Evolutionary conservation across 2,113 vertebrate genomes (phyloP), one percentile per base, ranked within the genome.

Genomic region (Trogon melanurus): DNA sequence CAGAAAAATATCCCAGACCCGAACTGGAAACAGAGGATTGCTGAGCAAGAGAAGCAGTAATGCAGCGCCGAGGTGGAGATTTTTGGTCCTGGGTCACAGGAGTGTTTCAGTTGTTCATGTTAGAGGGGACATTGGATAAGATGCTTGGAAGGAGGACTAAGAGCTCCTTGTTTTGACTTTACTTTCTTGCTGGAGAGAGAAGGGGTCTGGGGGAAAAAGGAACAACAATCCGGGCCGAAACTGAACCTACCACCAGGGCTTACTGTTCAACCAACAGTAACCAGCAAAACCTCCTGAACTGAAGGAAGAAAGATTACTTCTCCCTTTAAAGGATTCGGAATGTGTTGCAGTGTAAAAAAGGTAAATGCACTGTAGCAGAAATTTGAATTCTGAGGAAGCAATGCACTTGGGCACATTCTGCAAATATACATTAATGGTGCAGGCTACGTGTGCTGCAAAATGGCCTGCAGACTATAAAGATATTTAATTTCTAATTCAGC

Each of bases 361-460:
- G 19, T 95, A 81, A 91, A 89, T 58, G 56, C 2, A 19, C 9
- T 48, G 41, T 75, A 94, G 41, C 30, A 88, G 50, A 79, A 93
- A 82, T 65, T 23, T 30, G 36, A 50, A 36, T 87, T 10, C 23
- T 54, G 41, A 54, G 36, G 25, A 72, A 87, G 45, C 23, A 25
- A 6, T 67, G 20, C 48, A 60, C 6, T 17, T 48, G 34, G 50
- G 65, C 23, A 44, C 4, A 32, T 64, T 72, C 45, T 88, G 30
- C 47, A 91, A 79, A 36, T 57, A 15, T 11, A 23, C 57, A 18
- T 25, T 89, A 58, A 62, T 57, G 18, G 29, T 69, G 21, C 50
- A 76, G 38, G 26, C 32, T 72, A 6, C 16, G 1, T 21, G 10
- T 71, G 16, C 32, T 0, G 0, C 61, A 53, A 72, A 75, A 18